Evolutionary conservation across 2,888 invertebrate genomes (phyloP).

Genomic region (Amblyteles armatorius): DNA sequence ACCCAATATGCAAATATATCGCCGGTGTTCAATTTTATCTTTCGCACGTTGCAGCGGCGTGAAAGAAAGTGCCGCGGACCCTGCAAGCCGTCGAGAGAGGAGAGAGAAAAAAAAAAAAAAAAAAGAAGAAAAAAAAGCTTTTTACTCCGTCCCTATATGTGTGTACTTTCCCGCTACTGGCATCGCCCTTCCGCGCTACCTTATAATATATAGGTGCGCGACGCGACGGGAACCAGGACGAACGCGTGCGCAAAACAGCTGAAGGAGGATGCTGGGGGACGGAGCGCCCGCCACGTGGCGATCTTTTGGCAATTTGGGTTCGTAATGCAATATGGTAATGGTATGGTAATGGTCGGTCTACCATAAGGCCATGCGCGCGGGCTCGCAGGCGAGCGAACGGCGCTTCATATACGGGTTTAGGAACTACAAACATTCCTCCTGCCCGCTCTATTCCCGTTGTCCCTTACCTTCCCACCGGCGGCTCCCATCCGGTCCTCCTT

Average conservation of each 20-base stretch:
- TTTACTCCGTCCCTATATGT: conserved; percentile 9
- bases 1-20: conserved; percentile 7
- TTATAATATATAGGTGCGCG: conserved; percentile 57
- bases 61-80: background rate
- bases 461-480: conserved; percentile 22
- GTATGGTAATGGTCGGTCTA: conserved; percentile 65
- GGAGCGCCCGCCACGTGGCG: conserved; percentile 56
- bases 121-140: background rate
- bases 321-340: conserved; percentile 67
- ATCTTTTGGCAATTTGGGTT: conserved; percentile 66
- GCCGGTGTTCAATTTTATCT: background rate
- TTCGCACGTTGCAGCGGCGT: background rate
- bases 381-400: conserved; percentile 31
- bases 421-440: conserved; percentile 55
- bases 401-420: conserved; percentile 47
- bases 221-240: conserved; percentile 33
- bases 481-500: conserved; percentile 7
- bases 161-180: background rate
- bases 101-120: background rate
- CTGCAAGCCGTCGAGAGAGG: background rate
- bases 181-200: conserved; percentile 54
- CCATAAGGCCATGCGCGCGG: conserved; percentile 56
- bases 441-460: conserved; percentile 7
- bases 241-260: conserved; percentile 50
- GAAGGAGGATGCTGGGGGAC: conserved; percentile 41